Evolutionary conservation across 2,113 vertebrate genomes (phyloP), one percentile per base, ranked within the genome.

Genomic region (Tursiops truncatus): DNA sequence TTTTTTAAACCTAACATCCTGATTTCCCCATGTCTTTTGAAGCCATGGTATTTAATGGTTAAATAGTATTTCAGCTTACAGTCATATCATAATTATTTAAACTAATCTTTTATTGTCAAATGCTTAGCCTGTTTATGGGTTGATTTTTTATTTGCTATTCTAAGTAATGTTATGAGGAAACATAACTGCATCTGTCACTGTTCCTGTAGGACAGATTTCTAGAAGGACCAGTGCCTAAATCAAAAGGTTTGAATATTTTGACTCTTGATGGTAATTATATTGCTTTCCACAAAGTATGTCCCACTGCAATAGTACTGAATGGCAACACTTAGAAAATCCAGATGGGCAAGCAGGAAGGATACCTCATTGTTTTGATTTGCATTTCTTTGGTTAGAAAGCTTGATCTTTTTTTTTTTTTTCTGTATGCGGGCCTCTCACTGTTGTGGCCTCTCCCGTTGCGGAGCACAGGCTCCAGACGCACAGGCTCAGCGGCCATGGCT

Each of bases 151-250:
- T 90, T 67, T 93, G 74, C 23, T 58, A 60, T 92, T 91, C 50
- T 81, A 26, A 97, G 92, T 76, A 77, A 82, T 86, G 41, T n/a
- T 56, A 23, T 77, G 36, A 96, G 74, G 56, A 90, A 79, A 65
- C 38, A n/a, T 89, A 79, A 62, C 21, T 77, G 25, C 79, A 94
- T 85, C 73, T 73, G 41, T 93, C 56, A 77, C 28, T 91, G 20
- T 95, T 96, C 84, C 50, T 73, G 85, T 96, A 65, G 63, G 65
- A 50, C 95, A n/a, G 65, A 81, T 81, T 94, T 87, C 80, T 96
- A 50, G 84, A 95, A 81, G 56, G 15, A 77, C 53, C 26, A 41
- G 87, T 80, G n/a, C 47, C 56, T 79, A 28, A n/a, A 47, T 83
- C 44, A 90, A 86, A 90, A 26, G 7, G 12, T 94, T 96, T 97